Evolutionary conservation across 2,888 invertebrate species (phyloP).

Genomic region (Phengaris arion): DNA sequence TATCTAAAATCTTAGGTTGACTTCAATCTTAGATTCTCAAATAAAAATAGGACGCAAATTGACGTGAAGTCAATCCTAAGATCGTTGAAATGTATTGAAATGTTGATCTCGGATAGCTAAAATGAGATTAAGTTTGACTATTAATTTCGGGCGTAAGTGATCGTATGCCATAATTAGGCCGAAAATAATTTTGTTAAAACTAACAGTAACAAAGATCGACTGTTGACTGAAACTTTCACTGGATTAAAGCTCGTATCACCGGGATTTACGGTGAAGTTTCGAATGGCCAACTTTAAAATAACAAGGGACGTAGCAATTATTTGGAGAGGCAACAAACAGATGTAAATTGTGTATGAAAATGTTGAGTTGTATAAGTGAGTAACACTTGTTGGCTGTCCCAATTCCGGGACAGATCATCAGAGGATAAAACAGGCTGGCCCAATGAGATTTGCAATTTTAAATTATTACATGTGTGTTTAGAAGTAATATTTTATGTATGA

Average conservation of each 20-base stretch:
- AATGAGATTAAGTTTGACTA: too few species aligned
- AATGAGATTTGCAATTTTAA: too few species aligned
- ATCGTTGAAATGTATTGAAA: too few species aligned
- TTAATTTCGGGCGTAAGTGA: too few species aligned
- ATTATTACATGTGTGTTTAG: too few species aligned
- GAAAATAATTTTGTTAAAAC: conserved; percentile 16
- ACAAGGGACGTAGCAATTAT: neutral
- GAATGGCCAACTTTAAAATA: neutral
- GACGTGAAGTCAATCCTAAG: too few species aligned
- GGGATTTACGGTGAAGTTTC: neutral
- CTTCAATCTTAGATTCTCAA: too few species aligned
- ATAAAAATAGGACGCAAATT: too few species aligned
- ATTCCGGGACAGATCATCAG: neutral
- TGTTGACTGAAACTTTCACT: neutral
- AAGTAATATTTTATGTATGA: too few species aligned
- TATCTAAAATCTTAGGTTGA: too few species aligned
- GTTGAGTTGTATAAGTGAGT: neutral
- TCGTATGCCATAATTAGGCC: neutral
- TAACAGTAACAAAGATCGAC: neutral
- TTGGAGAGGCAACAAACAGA: conserved; percentile 2
- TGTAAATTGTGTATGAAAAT: conserved; percentile 19
- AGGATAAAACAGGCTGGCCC: too few species aligned
- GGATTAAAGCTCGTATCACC: neutral
- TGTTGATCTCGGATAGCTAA: too few species aligned
- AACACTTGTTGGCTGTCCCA: conserved; percentile 6